Conservation (phyloP, 2,888 invertebrate species). For the Leptodirus hochenwartii region DNA sequence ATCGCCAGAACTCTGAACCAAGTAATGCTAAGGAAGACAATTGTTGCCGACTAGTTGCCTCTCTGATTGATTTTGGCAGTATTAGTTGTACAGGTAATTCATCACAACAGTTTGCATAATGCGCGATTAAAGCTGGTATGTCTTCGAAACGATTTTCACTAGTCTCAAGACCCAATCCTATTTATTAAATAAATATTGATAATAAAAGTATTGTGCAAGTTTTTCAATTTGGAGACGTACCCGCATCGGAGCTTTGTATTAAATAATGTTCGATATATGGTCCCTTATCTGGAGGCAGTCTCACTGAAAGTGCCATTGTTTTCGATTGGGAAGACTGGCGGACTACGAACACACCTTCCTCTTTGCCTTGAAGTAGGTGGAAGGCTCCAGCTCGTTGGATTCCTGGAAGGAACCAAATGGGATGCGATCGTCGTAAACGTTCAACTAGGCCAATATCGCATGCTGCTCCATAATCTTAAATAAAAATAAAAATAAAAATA, state of each 20-base stretch:
- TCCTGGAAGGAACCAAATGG: slow-evolving; percentile 90
- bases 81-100: slow-evolving; percentile 82
- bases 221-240: too few species aligned
- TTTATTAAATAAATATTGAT: too few species aligned
- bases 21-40: slow-evolving; percentile 76
- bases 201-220: too few species aligned
- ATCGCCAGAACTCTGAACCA: slow-evolving; percentile 72
- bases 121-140: slow-evolving; percentile 80
- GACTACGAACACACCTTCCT: slow-evolving; percentile 89
- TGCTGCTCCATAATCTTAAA: slow-evolving; percentile 46
- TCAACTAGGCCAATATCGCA: slow-evolving; percentile 76
- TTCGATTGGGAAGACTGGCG: slow-evolving; percentile 84
- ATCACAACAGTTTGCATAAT: slow-evolving; percentile 87
- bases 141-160: slow-evolving; percentile 86
- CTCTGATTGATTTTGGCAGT: slow-evolving; percentile 55
- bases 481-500: slow-evolving; percentile 8
- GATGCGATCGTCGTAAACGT: slow-evolving; percentile 75
- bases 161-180: slow-evolving; percentile 72
- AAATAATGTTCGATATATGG: slow-evolving; percentile 93
- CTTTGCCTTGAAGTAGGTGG: slow-evolving; percentile 83
- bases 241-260: slow-evolving; percentile 66
- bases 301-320: slow-evolving; percentile 89
- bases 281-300: slow-evolving; percentile 69
- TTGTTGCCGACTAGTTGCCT: slow-evolving; percentile 79
- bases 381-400: slow-evolving; percentile 87